Evolutionary conservation across 2,888 invertebrate species (phyloP), one percentile per base, ranked within the genome.

Genomic region (Muscina levida): DNA sequence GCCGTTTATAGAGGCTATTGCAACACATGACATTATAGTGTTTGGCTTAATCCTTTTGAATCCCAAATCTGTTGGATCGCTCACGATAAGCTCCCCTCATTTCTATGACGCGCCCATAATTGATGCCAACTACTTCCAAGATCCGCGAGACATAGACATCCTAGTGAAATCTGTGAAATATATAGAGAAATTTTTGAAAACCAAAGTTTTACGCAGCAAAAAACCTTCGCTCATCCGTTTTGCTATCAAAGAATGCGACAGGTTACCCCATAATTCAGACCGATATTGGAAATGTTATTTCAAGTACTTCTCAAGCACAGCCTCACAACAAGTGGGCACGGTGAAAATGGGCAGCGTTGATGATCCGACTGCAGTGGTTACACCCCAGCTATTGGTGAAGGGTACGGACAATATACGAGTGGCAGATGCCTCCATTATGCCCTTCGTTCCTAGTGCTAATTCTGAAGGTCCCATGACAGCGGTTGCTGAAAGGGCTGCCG

Each of bases 391-490:
- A 2, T 92, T 91, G 80, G 93, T 95, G 0, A 92, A 94, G 76
- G 94, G 94, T 0, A 91, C 95, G 0, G 87, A 90, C 24, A 92
- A 92, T 46, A 90, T 96, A 10, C 91, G 96, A 51, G 94, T 96
- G 0, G 92, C 95, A 2, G 96, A 96, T 87, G 95, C 94, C 0
- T 95, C 95, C 82, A 92, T 96, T 26, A 96, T 96, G 94, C 96
- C 96, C 0, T 92, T 89, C 5, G 94, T 96, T 74, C 92, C 93
- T 0, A 94, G 92, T 67, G 95, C 13, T 11, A 66, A 96, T 89
- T 95, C 95, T 0, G 96, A 96, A 87, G 96, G 95, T 0, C 95
- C 96, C 0, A 93, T 93, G 0, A 94, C 96, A 17, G 96, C 96
- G 96, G 95, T 96, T 72, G 96, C 93, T 0, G 96, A 96, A 24